Percentiles rank a stretch among this genome's conserved stretches.
Conservation (phyloP, 2,113 vertebrate species). For the Grantiella picta region DNA sequence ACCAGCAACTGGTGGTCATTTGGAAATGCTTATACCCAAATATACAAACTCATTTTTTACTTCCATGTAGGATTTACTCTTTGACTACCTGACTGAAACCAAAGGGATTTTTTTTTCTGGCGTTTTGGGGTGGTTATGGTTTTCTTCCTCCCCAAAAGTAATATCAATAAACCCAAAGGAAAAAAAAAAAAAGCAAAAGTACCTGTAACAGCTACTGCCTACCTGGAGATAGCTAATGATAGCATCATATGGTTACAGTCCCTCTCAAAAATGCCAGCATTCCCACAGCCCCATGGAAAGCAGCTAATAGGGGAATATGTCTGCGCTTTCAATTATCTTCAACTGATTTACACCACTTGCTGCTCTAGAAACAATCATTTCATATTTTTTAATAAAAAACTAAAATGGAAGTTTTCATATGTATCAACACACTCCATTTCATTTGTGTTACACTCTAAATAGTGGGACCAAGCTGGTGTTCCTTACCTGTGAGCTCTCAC, state of each 20-base stretch:
- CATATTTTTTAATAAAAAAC: neutral
- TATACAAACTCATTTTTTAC: neutral
- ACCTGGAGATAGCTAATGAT: neutral
- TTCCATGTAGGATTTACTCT: neutral
- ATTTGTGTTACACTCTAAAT: neutral
- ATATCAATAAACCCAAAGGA: neutral
- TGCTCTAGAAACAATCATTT: neutral
- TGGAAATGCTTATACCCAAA: neutral
- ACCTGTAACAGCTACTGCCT: neutral
- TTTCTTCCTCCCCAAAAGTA: neutral
- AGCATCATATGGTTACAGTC: neutral
- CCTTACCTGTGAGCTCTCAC: neutral
- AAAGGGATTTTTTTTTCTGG: neutral
- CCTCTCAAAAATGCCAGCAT: neutral
- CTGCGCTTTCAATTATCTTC: neutral
- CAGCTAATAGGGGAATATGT: neutral
- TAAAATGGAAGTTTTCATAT: neutral
- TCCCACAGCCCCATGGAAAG: neutral
- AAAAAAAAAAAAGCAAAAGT: neutral
- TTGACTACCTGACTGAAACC: neutral
- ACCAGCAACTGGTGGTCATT: neutral
- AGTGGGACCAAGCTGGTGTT: neutral
- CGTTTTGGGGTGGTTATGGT: neutral
- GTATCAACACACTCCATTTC: fast-evolving
- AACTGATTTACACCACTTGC: neutral